A percentile compares a stretch with the other conserved stretches of the same genome.
These are phyloP conservation scores for Eupithecia subfuscata DNA, from an alignment of 2,888 invertebrate species.

Conservation along the genomic window DNA sequence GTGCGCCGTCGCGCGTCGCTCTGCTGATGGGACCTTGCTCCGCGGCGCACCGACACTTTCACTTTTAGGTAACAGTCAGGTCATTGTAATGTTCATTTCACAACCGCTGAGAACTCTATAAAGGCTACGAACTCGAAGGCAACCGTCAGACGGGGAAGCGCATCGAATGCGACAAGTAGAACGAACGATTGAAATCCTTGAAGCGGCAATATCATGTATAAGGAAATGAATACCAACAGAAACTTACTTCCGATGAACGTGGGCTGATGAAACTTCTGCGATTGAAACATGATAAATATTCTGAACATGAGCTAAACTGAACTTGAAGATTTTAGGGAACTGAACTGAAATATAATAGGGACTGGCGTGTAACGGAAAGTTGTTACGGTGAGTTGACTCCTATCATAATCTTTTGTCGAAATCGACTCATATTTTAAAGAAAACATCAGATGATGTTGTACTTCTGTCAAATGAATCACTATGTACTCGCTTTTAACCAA, in stretches of 20 bases:
- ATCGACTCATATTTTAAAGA: neutral
- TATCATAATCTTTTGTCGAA: conserved; percentile 18
- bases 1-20: conserved; percentile 32
- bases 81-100: conserved; percentile 43
- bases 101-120: conserved; percentile 36
- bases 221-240: conserved; percentile 32
- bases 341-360: conserved; percentile 40
- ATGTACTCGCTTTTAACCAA: neutral
- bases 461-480: conserved; percentile 1
- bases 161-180: conserved; percentile 27
- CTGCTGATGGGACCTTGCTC: conserved; percentile 34
- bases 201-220: conserved; percentile 21
- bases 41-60: conserved; percentile 45
- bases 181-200: conserved; percentile 31
- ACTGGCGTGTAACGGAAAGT: conserved; percentile 35
- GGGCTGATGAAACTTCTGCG: conserved; percentile 57
- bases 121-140: conserved; percentile 29
- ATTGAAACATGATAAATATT: conserved; percentile 36
- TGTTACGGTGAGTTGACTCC: conserved; percentile 41
- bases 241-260: conserved; percentile 38
- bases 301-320: conserved; percentile 26
- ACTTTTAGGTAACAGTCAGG: conserved; percentile 54
- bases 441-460: conserved; percentile 18
- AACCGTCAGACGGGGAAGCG: conserved; percentile 28
- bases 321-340: conserved; percentile 36